Evolutionary conservation across 2,797 vertebrate species (phyloP).

Genomic region (Tinamus major): DNA sequence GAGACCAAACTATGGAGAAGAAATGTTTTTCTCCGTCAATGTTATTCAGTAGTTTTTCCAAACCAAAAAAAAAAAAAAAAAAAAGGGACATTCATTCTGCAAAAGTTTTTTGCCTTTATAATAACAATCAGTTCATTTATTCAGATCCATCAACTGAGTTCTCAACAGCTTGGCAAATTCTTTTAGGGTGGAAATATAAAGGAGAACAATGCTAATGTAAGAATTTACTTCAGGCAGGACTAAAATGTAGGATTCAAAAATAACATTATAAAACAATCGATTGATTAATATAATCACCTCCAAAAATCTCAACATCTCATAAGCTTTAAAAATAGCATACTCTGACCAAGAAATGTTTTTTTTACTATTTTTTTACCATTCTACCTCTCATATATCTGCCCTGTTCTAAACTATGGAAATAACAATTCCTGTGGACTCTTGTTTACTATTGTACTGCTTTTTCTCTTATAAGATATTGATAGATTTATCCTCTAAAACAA

Average conservation of each 20-base stretch:
- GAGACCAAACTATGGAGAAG: background rate
- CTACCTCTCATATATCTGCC: background rate
- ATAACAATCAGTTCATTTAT: background rate
- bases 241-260: background rate
- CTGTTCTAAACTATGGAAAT: background rate
- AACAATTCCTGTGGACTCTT: background rate
- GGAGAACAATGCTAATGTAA: background rate
- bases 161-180: background rate
- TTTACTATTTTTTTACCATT: background rate
- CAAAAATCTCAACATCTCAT: background rate
- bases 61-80: no score
- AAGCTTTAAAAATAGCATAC: background rate
- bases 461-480: background rate
- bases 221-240: background rate
- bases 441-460: background rate
- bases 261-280: background rate
- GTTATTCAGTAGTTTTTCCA: background rate
- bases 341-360: background rate
- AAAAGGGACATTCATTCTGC: background rate
- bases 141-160: background rate
- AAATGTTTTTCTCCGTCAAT: background rate
- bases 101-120: background rate
- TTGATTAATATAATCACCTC: background rate
- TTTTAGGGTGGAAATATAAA: background rate
- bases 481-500: background rate